Evolutionary conservation across 2,113 vertebrate species (phyloP).

Genomic region (Hemibagrus wyckioides): DNA sequence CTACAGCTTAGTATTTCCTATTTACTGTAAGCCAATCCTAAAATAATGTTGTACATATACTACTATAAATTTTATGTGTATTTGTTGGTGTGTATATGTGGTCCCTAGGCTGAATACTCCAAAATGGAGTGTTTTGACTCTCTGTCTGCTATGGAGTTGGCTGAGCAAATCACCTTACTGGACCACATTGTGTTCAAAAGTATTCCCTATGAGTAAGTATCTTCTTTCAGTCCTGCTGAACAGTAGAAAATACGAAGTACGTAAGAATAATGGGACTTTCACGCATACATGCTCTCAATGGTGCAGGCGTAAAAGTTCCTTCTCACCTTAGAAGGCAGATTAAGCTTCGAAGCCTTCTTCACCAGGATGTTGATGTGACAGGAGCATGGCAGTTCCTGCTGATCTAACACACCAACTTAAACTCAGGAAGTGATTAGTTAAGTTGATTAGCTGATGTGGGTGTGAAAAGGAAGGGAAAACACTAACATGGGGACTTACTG

Average conservation of each 20-base stretch:
- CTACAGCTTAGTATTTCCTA: neutral
- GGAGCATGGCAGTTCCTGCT: neutral
- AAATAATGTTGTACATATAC: neutral
- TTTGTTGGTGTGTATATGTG: slow-evolving; percentile 16
- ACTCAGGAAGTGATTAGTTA: neutral
- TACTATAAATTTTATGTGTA: neutral
- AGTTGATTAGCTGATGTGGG: neutral
- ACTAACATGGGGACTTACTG: neutral
- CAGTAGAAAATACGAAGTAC: neutral
- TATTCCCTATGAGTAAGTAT: slow-evolving; percentile 95
- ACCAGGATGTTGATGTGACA: no score
- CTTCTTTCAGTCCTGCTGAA: neutral
- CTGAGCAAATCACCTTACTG: slow-evolving; percentile 95
- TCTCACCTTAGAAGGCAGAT: no score
- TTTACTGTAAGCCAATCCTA: neutral
- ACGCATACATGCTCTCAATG: no score
- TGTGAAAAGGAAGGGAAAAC: neutral
- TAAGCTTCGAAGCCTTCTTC: no score
- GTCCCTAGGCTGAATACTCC: slow-evolving; percentile 78
- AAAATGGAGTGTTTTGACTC: slow-evolving; percentile 91
- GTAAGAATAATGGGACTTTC: neutral
- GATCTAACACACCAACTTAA: neutral
- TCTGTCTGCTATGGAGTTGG: slow-evolving; percentile 93
- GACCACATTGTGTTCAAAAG: slow-evolving; percentile 95
- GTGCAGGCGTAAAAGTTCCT: no score